A percentile compares a stretch with the other conserved stretches of the same genome.
phyloP scores from a whole-genome alignment of 92 coral and sea anemone genomes.

The Plumapathes pennacea region DNA sequence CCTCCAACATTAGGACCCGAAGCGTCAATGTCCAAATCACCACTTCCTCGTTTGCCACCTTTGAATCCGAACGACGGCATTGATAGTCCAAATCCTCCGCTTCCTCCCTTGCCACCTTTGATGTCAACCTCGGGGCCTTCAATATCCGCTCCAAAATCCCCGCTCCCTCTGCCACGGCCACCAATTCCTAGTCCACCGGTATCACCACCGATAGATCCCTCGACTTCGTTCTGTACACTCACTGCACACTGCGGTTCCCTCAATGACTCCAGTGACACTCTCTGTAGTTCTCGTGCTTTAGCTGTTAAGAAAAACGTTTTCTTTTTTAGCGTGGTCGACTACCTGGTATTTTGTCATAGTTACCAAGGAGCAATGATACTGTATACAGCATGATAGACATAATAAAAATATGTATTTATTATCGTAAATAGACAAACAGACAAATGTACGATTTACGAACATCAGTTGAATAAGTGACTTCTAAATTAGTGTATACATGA shows the following conservation, averaged over 20 bases:
- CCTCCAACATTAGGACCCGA: not conserved
- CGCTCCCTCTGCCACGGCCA: not conserved
- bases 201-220: constrained; percentile 3
- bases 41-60: not conserved
- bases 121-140: constrained; percentile 2
- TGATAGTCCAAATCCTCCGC: no score
- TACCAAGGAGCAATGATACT: no score
- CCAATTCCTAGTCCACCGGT: constrained; percentile 13
- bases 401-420: constrained; percentile 10
- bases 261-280: no score
- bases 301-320: no score
- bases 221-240: no score
- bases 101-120: no score
- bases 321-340: no score
- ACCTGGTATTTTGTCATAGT: no score
- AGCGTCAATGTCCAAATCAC: constrained; percentile 6
- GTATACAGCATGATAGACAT: no score
- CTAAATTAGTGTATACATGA: no score
- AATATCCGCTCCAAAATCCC: constrained; percentile 2
- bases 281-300: no score
- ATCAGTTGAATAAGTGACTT: not conserved
- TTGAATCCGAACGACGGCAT: not conserved
- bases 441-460: not conserved
- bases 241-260: no score
- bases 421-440: not conserved